A percentile compares a stretch with the other conserved stretches of the same genome.
These are phyloP conservation scores for Aphodius granarius DNA, from an alignment of 2,888 invertebrate species.

Conservation along the genomic window DNA sequence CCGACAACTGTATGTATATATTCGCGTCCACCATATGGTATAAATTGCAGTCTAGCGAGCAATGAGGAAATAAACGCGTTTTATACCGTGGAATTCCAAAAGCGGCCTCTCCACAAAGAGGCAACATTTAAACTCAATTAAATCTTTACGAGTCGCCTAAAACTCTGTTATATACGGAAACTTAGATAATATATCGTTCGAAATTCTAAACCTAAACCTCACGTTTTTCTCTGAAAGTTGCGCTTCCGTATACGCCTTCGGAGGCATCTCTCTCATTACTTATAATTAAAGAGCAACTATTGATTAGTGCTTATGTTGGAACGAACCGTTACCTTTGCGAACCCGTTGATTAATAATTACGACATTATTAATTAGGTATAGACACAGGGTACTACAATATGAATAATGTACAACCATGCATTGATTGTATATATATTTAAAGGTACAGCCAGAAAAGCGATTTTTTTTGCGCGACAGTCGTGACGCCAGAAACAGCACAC, in stretches of 20 bases:
- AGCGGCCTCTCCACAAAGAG: background rate
- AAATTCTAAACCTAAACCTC: background rate
- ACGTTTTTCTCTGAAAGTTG: background rate
- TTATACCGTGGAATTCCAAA: background rate
- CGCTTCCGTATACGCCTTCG: background rate
- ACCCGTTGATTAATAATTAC: background rate
- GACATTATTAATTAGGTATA: background rate
- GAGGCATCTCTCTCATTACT: background rate
- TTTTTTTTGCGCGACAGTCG: too few relatives aligned
- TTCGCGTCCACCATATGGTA: background rate
- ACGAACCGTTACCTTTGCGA: background rate
- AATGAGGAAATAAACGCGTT: background rate
- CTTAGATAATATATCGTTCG: background rate
- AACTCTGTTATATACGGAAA: background rate
- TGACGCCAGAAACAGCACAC: too few relatives aligned
- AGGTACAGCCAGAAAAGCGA: too few relatives aligned
- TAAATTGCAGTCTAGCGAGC: background rate
- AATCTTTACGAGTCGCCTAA: background rate
- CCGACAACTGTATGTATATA: background rate
- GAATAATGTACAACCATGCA: too few relatives aligned
- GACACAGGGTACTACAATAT: background rate
- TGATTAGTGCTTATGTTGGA: background rate
- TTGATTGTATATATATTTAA: too few relatives aligned
- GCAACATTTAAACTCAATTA: background rate
- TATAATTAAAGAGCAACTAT: background rate